Evolutionary conservation across 2,113 vertebrate species (phyloP).

Genomic region (Peucedramus taeniatus): DNA sequence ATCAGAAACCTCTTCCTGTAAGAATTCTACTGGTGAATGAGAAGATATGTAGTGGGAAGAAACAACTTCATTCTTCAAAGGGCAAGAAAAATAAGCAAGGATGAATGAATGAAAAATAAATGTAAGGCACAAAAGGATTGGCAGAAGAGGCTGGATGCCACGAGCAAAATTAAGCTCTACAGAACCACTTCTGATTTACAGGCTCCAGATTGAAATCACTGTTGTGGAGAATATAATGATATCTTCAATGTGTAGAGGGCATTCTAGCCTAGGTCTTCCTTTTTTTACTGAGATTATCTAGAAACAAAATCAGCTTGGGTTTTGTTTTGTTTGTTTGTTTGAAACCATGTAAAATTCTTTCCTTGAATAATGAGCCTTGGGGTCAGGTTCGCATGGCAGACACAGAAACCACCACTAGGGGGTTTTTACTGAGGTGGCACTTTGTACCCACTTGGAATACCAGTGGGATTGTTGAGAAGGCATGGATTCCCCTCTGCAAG

Average conservation of each 20-base stretch:
- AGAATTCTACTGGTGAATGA: not conserved
- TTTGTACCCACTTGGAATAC: not conserved
- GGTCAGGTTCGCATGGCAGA: not conserved
- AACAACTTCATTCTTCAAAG: not conserved
- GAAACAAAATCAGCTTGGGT: not conserved
- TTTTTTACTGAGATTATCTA: not conserved
- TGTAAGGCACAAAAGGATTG: not conserved
- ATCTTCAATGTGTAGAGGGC: not conserved
- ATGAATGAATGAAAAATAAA: not conserved
- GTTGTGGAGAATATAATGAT: not conserved
- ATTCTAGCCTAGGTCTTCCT: not conserved
- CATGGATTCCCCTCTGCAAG: not conserved
- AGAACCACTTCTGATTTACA: not conserved
- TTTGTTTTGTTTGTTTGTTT: not conserved
- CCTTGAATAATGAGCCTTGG: not conserved
- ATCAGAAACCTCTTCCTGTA: slow-evolving; percentile 4
- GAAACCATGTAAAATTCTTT: not conserved
- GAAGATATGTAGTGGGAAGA: not conserved
- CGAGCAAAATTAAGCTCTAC: not conserved
- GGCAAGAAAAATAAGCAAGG: not conserved
- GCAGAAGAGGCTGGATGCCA: not conserved
- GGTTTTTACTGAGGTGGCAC: not conserved
- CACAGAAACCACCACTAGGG: not conserved
- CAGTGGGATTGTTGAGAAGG: not conserved
- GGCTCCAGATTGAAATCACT: not conserved